Percentiles rank a stretch among this genome's conserved stretches.
Evolutionary conservation across 2,797 vertebrate genomes (phyloP).

Genomic region (Oreochromis grahami): DNA sequence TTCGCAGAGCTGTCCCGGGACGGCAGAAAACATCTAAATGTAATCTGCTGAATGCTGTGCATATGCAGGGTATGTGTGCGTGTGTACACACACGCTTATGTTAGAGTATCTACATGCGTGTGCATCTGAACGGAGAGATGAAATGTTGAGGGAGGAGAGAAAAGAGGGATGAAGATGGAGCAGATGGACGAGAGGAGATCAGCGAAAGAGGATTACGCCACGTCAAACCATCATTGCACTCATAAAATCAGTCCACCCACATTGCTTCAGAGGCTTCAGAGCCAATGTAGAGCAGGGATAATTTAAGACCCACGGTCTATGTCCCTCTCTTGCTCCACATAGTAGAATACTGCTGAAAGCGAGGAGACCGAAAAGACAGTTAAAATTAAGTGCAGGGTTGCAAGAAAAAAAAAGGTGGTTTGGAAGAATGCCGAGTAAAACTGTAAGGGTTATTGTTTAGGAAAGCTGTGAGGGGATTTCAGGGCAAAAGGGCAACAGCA

Average conservation of each 20-base stretch:
- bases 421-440: conserved; percentile 38
- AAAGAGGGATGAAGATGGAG: conserved; percentile 66
- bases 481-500: conserved; percentile 4
- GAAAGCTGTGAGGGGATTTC: conserved; percentile 44
- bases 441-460: conserved; percentile 34
- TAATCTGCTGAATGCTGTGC: conserved; percentile 38
- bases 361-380: conserved; percentile 44
- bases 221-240: conserved; percentile 76
- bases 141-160: conserved; percentile 22
- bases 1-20: conserved; percentile 5
- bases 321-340: conserved; percentile 28
- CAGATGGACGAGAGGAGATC: conserved; percentile 79
- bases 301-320: conserved; percentile 58
- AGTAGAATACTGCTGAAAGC: conserved; percentile 49
- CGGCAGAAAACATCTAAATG: conserved; percentile 5
- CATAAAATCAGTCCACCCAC: conserved; percentile 74
- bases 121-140: conserved; percentile 15
- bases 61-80: not conserved
- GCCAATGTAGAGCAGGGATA: conserved; percentile 62
- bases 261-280: conserved; percentile 45
- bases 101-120: not conserved
- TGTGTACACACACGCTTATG: not conserved
- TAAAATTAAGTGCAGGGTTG: conserved; percentile 64
- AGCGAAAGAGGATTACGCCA: conserved; percentile 79
- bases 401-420: conserved; percentile 9